Percentiles rank a stretch among this genome's conserved stretches.
Conservation (phyloP, 2,888 invertebrate genomes). For the Venusia cambrica region DNA sequence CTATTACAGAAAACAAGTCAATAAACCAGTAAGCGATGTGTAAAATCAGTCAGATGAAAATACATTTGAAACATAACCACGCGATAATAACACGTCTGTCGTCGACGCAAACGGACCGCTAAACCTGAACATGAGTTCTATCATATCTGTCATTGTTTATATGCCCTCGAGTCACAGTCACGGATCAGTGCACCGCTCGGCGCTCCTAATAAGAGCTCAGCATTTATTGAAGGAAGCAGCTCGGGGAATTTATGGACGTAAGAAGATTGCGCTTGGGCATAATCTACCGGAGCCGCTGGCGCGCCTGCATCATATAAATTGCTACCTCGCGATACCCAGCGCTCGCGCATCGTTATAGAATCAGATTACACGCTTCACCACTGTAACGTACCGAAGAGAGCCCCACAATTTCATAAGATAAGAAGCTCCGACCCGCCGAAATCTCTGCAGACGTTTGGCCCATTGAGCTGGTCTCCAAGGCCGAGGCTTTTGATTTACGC, state of each 20-base stretch:
- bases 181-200: slow-evolving; percentile 33
- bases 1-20: slow-evolving; percentile 10
- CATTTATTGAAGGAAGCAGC: slow-evolving; percentile 50
- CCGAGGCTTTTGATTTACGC: slow-evolving; percentile 61
- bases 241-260: slow-evolving; percentile 65
- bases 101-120: slow-evolving; percentile 7
- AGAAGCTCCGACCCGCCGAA: slow-evolving; percentile 29
- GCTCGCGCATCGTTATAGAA: slow-evolving; percentile 62
- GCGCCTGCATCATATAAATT: slow-evolving; percentile 54
- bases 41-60: slow-evolving; percentile 7
- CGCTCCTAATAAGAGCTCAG: slow-evolving; percentile 52
- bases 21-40: slow-evolving; percentile 10
- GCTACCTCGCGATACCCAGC: slow-evolving; percentile 53
- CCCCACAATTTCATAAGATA: slow-evolving; percentile 21
- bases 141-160: slow-evolving; percentile 42
- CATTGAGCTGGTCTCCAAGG: slow-evolving; percentile 49
- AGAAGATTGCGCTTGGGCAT: slow-evolving; percentile 57
- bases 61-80: slow-evolving; percentile 6
- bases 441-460: slow-evolving; percentile 38
- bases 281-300: slow-evolving; percentile 49
- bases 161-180: slow-evolving; percentile 49
- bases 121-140: slow-evolving; percentile 20
- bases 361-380: slow-evolving; percentile 48
- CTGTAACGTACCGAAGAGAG: slow-evolving; percentile 14
- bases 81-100: slow-evolving; percentile 2